Evolutionary conservation across 2,113 vertebrate species (phyloP).

Genomic region (Takifugu flavidus): DNA sequence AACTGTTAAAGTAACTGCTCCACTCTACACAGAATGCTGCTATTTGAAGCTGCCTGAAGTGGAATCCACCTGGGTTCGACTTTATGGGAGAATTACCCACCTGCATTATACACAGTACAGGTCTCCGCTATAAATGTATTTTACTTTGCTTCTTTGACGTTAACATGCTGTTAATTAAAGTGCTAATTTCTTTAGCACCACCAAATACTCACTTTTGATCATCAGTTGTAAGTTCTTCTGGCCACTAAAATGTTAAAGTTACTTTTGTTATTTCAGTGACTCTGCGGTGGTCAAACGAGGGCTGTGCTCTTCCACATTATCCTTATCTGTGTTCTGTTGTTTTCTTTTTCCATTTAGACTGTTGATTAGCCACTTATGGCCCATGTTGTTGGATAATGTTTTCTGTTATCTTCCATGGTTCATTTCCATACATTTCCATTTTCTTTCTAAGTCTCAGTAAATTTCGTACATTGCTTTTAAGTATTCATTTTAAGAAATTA

Average conservation of each 20-base stretch:
- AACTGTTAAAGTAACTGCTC: not conserved
- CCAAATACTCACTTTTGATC: not conserved
- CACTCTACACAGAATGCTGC: constrained; percentile 8
- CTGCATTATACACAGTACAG: no score
- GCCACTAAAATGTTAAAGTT: no score
- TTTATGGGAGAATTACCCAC: no score
- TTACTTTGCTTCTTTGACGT: no score
- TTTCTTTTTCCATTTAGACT: not conserved
- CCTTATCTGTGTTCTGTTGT: not conserved
- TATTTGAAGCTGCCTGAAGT: not conserved
- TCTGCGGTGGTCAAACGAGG: constrained; percentile 2
- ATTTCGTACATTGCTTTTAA: constrained; percentile 54
- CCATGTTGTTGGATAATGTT: no score
- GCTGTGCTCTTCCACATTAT: not conserved
- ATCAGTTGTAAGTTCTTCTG: no score
- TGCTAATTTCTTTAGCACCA: no score
- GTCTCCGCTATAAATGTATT: no score
- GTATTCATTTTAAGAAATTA: constrained; percentile 56
- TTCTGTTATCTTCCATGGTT: no score
- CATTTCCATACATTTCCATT: not conserved
- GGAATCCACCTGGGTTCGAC: constrained; percentile 1
- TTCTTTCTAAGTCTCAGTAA: constrained; percentile 44
- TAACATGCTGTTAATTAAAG: no score
- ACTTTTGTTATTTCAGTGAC: not conserved
- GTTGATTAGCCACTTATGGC: no score